phyloP scores from a whole-genome alignment of 2,113 vertebrate genomes.

The Rattus norvegicus region DNA sequence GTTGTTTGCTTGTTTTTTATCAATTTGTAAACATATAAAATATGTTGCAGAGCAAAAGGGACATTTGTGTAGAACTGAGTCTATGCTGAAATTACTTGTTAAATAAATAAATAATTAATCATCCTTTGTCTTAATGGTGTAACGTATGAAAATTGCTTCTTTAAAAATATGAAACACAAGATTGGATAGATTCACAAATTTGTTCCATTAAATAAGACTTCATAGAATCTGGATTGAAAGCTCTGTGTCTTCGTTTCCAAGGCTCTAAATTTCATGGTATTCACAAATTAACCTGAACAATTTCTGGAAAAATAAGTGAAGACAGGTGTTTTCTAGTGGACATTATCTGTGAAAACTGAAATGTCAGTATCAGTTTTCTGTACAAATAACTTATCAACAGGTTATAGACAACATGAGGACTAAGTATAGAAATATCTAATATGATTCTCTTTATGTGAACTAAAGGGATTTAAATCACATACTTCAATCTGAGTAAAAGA shows the following conservation, averaged over 20 bases:
- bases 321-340: not conserved
- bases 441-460: not conserved
- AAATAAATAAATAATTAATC: slow-evolving; percentile 17
- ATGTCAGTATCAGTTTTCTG: slow-evolving; percentile 50
- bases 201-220: not conserved
- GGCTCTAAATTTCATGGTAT: not conserved
- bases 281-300: not conserved
- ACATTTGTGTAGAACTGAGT: not conserved
- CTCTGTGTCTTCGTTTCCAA: not conserved
- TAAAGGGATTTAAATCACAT: not conserved
- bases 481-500: not conserved
- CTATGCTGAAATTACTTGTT: not conserved
- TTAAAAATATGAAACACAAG: not conserved
- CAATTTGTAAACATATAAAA: slow-evolving; percentile 34
- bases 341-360: slow-evolving; percentile 15
- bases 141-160: not conserved
- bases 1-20: not conserved
- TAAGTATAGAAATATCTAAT: slow-evolving; percentile 25
- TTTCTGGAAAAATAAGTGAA: slow-evolving; percentile 18
- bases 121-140: not conserved
- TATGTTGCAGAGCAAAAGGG: not conserved
- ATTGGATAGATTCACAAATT: not conserved
- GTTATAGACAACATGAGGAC: not conserved
- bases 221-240: not conserved
- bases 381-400: not conserved